Conservation (phyloP, 2,888 invertebrate genomes). For the Drosophila flavopinicola region DNA sequence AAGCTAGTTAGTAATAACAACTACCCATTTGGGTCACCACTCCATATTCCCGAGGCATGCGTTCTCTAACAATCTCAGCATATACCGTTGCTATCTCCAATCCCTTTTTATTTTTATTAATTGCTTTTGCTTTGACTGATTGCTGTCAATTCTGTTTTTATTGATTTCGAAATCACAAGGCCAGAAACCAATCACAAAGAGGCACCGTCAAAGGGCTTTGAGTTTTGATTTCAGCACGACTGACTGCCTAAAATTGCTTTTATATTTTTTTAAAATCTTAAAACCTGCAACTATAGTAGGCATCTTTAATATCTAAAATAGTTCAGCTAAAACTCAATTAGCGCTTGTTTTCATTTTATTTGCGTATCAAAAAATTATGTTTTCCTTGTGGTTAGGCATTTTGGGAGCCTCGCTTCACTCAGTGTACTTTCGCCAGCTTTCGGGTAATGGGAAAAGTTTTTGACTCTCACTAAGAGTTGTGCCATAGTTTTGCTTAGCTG, state of each 20-base stretch:
- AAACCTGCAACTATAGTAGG: no score
- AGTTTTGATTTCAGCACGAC: no score
- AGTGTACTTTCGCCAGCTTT: conserved; percentile 24
- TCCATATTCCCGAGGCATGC: neutral
- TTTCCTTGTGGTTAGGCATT: conserved; percentile 18
- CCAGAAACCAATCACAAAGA: conserved; percentile 14
- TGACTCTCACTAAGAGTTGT: conserved; percentile 37
- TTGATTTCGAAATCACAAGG: conserved; percentile 49
- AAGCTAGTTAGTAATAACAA: conserved; percentile 41
- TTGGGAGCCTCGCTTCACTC: conserved; percentile 10
- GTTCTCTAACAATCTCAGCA: conserved; percentile 40
- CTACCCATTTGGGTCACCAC: conserved; percentile 15
- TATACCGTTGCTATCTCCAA: conserved; percentile 26
- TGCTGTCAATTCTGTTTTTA: conserved; percentile 51
- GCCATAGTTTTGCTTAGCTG: conserved; percentile 42
- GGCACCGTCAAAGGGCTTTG: neutral
- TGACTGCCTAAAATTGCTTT: no score
- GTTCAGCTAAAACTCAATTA: conserved; percentile 68
- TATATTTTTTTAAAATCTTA: no score
- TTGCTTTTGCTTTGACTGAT: conserved; percentile 65
- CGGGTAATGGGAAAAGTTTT: conserved; percentile 69
- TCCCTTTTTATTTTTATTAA: conserved; percentile 53
- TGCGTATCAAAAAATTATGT: conserved; percentile 39
- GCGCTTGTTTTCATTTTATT: conserved; percentile 69
- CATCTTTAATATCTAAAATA: conserved; percentile 37